A percentile compares a stretch with the other conserved stretches of the same genome.
Evolutionary conservation across 1,140 invertebrate species (phyloP).

Genomic region (Sycophaga agraensis): DNA sequence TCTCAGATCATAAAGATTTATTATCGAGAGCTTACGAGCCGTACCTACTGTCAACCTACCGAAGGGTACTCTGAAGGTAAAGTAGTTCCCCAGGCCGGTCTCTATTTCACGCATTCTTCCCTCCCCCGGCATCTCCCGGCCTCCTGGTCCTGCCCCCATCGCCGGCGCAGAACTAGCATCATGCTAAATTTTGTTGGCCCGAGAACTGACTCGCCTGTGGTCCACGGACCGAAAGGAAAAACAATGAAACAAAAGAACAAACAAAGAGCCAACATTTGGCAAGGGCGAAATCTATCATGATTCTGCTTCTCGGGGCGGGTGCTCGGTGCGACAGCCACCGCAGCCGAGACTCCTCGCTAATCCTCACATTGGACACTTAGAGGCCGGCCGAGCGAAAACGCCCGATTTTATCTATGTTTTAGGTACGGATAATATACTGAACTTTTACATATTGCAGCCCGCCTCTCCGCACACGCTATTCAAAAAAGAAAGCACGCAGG

Average conservation of each 20-base stretch:
- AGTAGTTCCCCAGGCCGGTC: slow-evolving; percentile 58
- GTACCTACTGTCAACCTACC: slow-evolving; percentile 55
- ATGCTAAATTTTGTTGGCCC: too few species aligned
- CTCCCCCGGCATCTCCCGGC: neutral
- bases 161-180: too few species aligned
- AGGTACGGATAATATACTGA: slow-evolving; percentile 56
- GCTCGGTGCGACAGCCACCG: too few species aligned
- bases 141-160: neutral
- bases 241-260: too few species aligned
- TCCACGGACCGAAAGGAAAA: too few species aligned
- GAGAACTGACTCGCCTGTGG: too few species aligned
- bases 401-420: slow-evolving; percentile 55
- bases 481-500: neutral
- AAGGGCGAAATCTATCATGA: too few species aligned
- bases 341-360: too few species aligned
- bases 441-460: slow-evolving; percentile 48
- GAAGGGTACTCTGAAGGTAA: slow-evolving; percentile 59
- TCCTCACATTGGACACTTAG: too few species aligned
- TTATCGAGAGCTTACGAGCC: slow-evolving; percentile 56
- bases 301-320: too few species aligned
- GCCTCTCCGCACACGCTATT: slow-evolving; percentile 34
- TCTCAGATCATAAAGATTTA: slow-evolving; percentile 53
- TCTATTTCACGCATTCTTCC: slow-evolving; percentile 33
- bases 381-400: slow-evolving; percentile 51
- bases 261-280: too few species aligned